phyloP scores from a whole-genome alignment of 1,140 invertebrate genomes.

The honey bee (Apis mellifera) region Amel_HAv3.1 CM009931.2:17791001-17791500 shows the following conservation, averaged over 20 bases:
- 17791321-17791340: too few relatives aligned
- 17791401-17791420: slow-evolving; percentile 25
- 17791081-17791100: slow-evolving; percentile 1
- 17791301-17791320: neutral
- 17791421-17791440: slow-evolving; percentile 23
- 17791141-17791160: slow-evolving; percentile 27
- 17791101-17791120: slow-evolving; percentile 15
- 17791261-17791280: slow-evolving; percentile 43
- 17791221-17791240: slow-evolving; percentile 81
- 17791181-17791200: slow-evolving; percentile 68
- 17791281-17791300: slow-evolving; percentile 55
- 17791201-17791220: slow-evolving; percentile 76
- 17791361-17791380: slow-evolving; percentile 15
- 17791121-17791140: slow-evolving; percentile 37
- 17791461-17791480: slow-evolving; percentile 25
- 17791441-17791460: neutral
- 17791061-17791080: neutral
- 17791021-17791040: neutral
- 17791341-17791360: slow-evolving; percentile 24
- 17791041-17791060: neutral
- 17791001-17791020: neutral
- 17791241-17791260: slow-evolving; percentile 79
- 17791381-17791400: slow-evolving; percentile 52
- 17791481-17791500: slow-evolving; percentile 7
- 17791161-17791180: slow-evolving; percentile 66